phyloP scores from a whole-genome alignment of 2,888 invertebrate species.

The Lumbricus terrestris region DNA sequence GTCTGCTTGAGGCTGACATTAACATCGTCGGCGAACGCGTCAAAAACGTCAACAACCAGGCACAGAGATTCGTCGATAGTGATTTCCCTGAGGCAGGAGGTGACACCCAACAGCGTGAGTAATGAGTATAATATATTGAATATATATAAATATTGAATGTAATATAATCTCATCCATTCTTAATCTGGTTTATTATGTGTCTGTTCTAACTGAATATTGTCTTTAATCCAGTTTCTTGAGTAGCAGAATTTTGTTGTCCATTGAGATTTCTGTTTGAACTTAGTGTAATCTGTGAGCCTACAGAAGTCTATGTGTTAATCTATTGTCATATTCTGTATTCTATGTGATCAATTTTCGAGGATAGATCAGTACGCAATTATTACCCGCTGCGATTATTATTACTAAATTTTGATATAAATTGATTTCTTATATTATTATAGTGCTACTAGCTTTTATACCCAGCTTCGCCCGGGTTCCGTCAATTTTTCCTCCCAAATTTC shows the following conservation, averaged over 20 bases:
- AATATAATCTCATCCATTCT: not conserved
- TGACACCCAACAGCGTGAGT: conserved; percentile 27
- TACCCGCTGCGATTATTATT: not conserved
- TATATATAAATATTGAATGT: not conserved
- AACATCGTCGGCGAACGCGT: conserved; percentile 96
- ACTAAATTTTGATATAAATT: not conserved
- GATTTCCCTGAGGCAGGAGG: conserved; percentile 62
- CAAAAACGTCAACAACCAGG: conserved; percentile 91
- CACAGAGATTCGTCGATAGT: conserved; percentile 87
- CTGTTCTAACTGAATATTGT: not conserved
- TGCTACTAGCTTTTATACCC: too few species aligned
- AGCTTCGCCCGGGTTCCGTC: too few species aligned
- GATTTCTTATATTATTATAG: not conserved
- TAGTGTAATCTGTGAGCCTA: too few species aligned
- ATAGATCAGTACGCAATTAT: not conserved
- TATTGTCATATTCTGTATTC: too few species aligned
- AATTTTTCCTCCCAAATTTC: too few species aligned
- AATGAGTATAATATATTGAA: not conserved
- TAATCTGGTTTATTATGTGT: not conserved
- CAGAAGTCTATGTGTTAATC: too few species aligned
- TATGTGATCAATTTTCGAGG: not conserved
- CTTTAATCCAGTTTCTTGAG: not conserved
- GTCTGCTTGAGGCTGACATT: conserved; percentile 94
- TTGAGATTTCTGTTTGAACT: too few species aligned
- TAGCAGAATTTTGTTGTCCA: too few species aligned